phyloP scores from a whole-genome alignment of 2,797 vertebrate genomes.

The Rhabdophis nuchalis region DNA sequence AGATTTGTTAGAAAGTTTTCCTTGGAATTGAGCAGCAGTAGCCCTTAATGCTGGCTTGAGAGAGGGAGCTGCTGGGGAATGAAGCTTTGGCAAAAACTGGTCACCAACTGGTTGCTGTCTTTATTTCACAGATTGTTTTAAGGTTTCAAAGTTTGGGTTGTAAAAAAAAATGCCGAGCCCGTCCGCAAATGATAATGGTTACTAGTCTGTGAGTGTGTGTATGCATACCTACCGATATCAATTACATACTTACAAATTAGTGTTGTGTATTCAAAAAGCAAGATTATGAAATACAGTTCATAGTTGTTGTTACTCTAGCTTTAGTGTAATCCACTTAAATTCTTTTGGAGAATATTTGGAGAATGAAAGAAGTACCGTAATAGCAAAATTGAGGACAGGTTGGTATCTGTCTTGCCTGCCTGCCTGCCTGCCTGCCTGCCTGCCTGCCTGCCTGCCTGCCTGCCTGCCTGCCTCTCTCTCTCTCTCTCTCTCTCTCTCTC shows the following conservation, averaged over 20 bases:
- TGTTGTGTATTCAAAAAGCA: not conserved
- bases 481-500: no score
- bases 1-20: slow-evolving; percentile 28
- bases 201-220: not conserved
- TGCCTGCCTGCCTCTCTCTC: no score
- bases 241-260: not conserved
- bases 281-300: not conserved
- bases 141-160: slow-evolving; percentile 1
- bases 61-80: slow-evolving; percentile 10
- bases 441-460: no score
- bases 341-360: not conserved
- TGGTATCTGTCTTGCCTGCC: no score
- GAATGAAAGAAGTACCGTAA: not conserved
- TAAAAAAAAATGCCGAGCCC: not conserved
- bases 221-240: not conserved
- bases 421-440: no score
- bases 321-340: not conserved
- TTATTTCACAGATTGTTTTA: not conserved
- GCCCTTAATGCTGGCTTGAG: slow-evolving; percentile 44
- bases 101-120: not conserved
- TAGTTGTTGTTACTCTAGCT: not conserved
- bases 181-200: not conserved
- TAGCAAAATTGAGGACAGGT: not conserved
- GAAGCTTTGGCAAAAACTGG: not conserved
- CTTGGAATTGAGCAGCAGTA: slow-evolving; percentile 18